These are phyloP conservation scores for Argyresthia goedartella DNA, from an alignment of 2,888 invertebrate genomes.

Conservation along the genomic window DNA sequence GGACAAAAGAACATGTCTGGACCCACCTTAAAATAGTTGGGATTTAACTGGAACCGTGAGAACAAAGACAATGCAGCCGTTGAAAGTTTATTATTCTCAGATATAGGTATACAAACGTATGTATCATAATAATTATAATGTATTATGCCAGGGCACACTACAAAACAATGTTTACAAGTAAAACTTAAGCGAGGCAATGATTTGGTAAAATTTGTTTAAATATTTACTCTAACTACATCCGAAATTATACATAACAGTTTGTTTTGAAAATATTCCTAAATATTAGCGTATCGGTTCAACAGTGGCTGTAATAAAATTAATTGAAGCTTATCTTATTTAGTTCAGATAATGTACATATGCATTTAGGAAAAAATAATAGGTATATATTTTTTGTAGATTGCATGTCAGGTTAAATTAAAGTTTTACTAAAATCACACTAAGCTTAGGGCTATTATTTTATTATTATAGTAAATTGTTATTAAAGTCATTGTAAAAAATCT, in stretches of 20 bases:
- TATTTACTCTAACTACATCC: conserved; percentile 29
- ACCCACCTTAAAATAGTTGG: no score
- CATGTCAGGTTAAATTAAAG: background rate
- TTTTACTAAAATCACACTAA: background rate
- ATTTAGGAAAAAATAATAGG: no score
- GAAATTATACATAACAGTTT: conserved; percentile 25
- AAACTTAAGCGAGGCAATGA: conserved; percentile 67
- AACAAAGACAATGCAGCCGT: conserved; percentile 19
- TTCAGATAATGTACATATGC: background rate
- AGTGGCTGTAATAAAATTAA: background rate
- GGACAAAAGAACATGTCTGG: no score
- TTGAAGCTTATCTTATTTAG: background rate
- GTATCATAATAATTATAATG: conserved; percentile 19
- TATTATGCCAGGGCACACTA: conserved; percentile 63
- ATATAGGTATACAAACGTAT: conserved; percentile 26
- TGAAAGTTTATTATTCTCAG: conserved; percentile 53
- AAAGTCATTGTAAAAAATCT: conserved; percentile 3
- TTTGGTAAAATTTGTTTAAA: conserved; percentile 65
- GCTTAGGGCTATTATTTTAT: background rate
- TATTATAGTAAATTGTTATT: background rate
- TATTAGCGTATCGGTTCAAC: background rate
- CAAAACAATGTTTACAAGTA: conserved; percentile 24
- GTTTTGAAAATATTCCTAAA: conserved; percentile 5
- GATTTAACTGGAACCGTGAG: background rate
- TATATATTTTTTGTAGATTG: no score